Percentiles rank a stretch among this genome's conserved stretches.
These are phyloP conservation scores for Carduelis carduelis DNA, from an alignment of 2,797 vertebrate species.

Conservation along the genomic window DNA sequence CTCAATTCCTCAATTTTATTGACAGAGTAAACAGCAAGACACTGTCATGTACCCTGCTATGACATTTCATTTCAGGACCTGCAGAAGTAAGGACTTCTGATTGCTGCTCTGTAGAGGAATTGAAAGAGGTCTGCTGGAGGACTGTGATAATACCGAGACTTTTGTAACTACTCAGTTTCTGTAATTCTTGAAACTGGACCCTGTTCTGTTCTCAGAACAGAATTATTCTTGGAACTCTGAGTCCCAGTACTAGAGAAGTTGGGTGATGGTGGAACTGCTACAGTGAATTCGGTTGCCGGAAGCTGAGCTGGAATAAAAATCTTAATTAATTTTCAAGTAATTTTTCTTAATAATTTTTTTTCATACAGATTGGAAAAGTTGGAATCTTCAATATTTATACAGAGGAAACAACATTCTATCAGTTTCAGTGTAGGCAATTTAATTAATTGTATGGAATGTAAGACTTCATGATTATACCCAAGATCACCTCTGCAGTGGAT, in stretches of 20 bases:
- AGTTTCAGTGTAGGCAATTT: not conserved
- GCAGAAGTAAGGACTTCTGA: not conserved
- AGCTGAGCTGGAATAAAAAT: not conserved
- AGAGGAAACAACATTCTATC: not conserved
- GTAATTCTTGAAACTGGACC: not conserved
- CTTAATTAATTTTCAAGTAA: not conserved
- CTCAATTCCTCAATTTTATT: slow-evolving; percentile 50
- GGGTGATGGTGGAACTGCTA: not conserved
- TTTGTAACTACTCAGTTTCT: not conserved
- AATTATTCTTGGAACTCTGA: not conserved
- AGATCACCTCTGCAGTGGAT: not conserved
- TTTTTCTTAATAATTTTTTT: not conserved
- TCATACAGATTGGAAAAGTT: not conserved
- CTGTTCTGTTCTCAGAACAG: not conserved
- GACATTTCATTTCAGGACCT: not conserved
- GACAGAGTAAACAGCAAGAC: not conserved
- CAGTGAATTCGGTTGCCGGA: not conserved
- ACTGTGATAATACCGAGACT: not conserved
- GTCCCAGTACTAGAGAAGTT: not conserved
- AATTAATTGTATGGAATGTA: not conserved
- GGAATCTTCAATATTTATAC: not conserved
- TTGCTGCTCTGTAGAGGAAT: not conserved
- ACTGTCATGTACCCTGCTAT: not conserved
- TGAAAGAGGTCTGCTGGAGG: not conserved
- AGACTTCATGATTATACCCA: not conserved